phyloP scores from a whole-genome alignment of 2,113 vertebrate genomes.

The Dinomys branickii region DNA sequence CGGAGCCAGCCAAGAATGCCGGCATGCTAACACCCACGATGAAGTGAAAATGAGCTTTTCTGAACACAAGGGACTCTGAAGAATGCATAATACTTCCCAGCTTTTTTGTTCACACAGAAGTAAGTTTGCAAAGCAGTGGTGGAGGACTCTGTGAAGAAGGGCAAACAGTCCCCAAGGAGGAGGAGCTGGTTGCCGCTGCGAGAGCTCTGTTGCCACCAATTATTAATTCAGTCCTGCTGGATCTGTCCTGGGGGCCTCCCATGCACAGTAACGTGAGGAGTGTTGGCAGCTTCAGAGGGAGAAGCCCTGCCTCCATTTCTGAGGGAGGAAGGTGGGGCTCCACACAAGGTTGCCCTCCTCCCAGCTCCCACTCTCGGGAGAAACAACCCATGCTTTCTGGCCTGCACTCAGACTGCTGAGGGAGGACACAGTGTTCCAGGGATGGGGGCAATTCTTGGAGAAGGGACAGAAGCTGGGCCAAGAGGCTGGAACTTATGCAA shows the following conservation, averaged over 20 bases:
- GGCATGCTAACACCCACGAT: not conserved
- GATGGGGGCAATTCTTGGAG: constrained; percentile 63
- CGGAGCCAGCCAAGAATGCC: not conserved
- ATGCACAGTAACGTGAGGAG: constrained; percentile 74
- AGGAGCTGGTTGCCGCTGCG: constrained; percentile 61
- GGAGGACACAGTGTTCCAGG: constrained; percentile 6
- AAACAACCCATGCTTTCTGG: constrained; percentile 77
- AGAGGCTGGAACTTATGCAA: constrained; percentile 43
- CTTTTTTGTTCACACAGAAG: constrained; percentile 54
- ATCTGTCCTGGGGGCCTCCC: constrained; percentile 80
- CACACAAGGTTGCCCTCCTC: constrained; percentile 68
- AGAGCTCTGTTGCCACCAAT: constrained; percentile 82
- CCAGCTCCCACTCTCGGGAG: constrained; percentile 73
- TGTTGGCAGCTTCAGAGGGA: constrained; percentile 87
- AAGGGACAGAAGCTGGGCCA: constrained; percentile 25
- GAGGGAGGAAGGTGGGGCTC: constrained; percentile 86
- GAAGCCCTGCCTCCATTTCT: constrained; percentile 44
- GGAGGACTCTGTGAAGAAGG: constrained; percentile 80
- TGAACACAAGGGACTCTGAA: constrained; percentile 5
- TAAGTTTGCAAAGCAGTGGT: constrained; percentile 42
- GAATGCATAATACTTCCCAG: constrained; percentile 28
- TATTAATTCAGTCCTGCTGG: constrained; percentile 83
- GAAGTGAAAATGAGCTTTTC: constrained; percentile 53
- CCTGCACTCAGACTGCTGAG: constrained; percentile 77
- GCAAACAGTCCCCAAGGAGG: constrained; percentile 79